Evolutionary conservation across 2,888 invertebrate genomes (phyloP), one percentile per base, ranked within the genome.

Genomic region (Cacoxenus indagator): DNA sequence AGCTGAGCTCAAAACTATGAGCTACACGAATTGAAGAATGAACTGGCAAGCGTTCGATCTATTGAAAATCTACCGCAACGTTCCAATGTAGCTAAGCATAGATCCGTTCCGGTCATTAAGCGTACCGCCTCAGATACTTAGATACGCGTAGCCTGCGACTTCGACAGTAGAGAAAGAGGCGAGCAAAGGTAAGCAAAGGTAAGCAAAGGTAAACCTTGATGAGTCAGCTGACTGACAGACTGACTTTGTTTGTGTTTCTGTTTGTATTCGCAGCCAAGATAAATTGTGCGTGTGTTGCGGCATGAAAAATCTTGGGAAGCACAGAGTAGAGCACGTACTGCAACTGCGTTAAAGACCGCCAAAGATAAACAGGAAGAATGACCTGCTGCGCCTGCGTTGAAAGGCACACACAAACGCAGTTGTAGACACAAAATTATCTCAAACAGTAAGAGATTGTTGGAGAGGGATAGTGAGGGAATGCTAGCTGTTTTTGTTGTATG

Each of bases 31-130:
- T 11, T 4, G 22, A 24, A 54, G 11, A 19, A 54, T 24, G 54
- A 24, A 22, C 54, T 22, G 54, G 27, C 31, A 31, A 31, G 31
- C 31, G 59, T 29, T 57, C 57, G 43, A 24, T 45, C 24, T 43
- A 43, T 62, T 45, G 43, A 45, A 24, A 43, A 59, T 22, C 11
- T 24, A 62, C 45, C 45, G 45, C 61, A 62, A 62, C 43, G 61
- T 22, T 19, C 26, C 14, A 8, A 55, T 27, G 24, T 43, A 43
- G 61, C 61, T n/a, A n/a, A n/a, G n/a, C 19, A 43, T 69, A 79
- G 81, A 83, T 83, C 79, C 81, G 83, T 83, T 83, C 83, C 83
- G 83, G 84, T 82, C 81, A 84, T 85, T 85, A 84, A 82, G 79
- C 76, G 84, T 70, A 78, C 84, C 84, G 84, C 78, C 75, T 68